Base-by-base conservation (phyloP, 2,113 vertebrate species). In the Ascaphus truei region DNA sequence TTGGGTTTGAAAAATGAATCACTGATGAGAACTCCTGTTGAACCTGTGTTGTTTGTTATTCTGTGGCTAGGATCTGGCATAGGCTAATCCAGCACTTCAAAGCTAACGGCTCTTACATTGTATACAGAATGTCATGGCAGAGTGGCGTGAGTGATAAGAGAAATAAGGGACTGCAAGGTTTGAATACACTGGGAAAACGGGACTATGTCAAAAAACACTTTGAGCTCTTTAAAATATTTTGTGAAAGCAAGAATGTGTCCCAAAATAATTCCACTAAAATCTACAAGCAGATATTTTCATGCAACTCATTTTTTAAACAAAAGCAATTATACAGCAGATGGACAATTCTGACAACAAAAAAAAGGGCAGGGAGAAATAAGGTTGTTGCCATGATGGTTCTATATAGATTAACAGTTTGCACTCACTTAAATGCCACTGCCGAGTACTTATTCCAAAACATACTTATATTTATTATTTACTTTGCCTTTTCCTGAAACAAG, bases 221-320 rank as follows among this genome's bases (percentile, higher is more conserved):
- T 98, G 96, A 98, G 96, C 92, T 95, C 71, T 65, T 73, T 77
- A 86, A 86, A 84, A 85, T 89, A 91, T 91, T 92, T 96, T 93
- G 82, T 92, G 88, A 92, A 87, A 82, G 83, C 85, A 88, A 85
- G 82, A 89, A 90, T 92, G 90, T 91, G 92, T 93, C 89, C 90
- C 83, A 81, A 89, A 82, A 83, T 88, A 88, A 81, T 86, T 77
- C 81, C 75, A 77, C 82, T 63, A 29, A 48, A 69, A 73, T 23
- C 37, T 7, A 55, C 27, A 36, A 58, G 20, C 13, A 71, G 41
- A 50, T 37, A 68, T 59, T 37, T 31, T 27, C 22, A 30, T 50
- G 25, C 48, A 13, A 26, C 8, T 60, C 11, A n/a, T 59, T 27
- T 37, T 23, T 4, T 2, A 4, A 50, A 36, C 34, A 22, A 33